A percentile compares a stretch with the other conserved stretches of the same genome.
Evolutionary conservation across 2,797 vertebrate genomes (phyloP).

Genomic region (Vespertilio murinus): DNA sequence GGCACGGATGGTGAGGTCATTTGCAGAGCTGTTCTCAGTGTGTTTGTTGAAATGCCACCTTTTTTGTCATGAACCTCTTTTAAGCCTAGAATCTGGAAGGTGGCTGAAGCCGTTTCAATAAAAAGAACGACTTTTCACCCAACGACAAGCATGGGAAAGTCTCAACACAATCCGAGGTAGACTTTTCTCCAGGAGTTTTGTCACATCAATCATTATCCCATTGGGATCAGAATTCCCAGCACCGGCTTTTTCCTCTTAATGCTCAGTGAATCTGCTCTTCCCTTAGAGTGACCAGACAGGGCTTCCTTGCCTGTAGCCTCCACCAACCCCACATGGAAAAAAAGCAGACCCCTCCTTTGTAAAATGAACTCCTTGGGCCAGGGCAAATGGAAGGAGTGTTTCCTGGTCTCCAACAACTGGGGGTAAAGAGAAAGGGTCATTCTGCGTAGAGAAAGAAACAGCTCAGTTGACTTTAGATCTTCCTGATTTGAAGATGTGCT

Average conservation of each 20-base stretch:
- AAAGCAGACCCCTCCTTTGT: neutral
- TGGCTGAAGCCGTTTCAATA: neutral
- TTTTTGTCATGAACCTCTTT: neutral
- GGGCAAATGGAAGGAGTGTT: neutral
- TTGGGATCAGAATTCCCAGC: neutral
- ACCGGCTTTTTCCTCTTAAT: neutral
- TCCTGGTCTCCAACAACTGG: neutral
- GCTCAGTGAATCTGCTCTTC: neutral
- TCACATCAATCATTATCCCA: neutral
- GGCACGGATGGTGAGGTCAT: neutral
- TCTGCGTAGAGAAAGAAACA: neutral
- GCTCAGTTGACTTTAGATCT: neutral
- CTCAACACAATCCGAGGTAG: neutral
- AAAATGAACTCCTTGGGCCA: neutral
- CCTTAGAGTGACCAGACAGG: neutral
- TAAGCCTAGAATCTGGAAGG: neutral
- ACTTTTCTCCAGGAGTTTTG: neutral
- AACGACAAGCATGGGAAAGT: neutral
- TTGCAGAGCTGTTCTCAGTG: neutral
- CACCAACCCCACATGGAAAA: neutral
- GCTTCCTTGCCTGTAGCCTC: neutral
- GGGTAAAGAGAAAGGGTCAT: neutral
- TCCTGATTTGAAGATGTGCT: neutral
- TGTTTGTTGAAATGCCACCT: neutral
- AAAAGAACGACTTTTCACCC: neutral